Base-by-base conservation (phyloP, 2,113 vertebrate species). In the Thalassarche chlororhynchos region DNA sequence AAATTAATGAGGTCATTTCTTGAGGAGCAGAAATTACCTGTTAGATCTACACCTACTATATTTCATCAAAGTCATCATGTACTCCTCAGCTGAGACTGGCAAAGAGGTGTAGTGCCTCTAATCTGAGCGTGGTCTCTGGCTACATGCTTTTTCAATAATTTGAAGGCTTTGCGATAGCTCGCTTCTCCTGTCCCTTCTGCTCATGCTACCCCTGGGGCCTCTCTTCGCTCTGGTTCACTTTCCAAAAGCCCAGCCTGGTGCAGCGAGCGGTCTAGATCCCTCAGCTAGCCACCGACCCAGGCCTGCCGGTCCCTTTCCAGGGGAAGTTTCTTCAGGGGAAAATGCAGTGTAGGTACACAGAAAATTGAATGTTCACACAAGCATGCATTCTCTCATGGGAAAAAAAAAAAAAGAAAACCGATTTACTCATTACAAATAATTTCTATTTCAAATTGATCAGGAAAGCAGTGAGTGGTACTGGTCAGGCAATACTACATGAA, bases 331-430 rank as follows among this genome's bases (percentile, higher is more conserved):
- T 71, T 49, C 52, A 60, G n/a, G 28, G 44, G 14, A 61, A 92
- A 72, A 42, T 64, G 28, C 36, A 23, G 14, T 24, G 47, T n/a
- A 57, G 28, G 18, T 92, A 40, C 6, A 78, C 26, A 68, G 38
- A 68, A 80, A 80, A 65, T 2, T 26, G 70, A 55, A 60, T 1
- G 2, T 74, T 85, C 25, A 34, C 38, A 34, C 65, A 60, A 60
- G 14, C 12, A 17, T n/a, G 26, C 12, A 18, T 92, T 87, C 46
- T 84, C 0, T 0, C 18, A 52, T 1, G 2, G 32, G 36, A 4
- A 17, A 44, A 72, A 77, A 38, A 72, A 6, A 55, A 19, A 18
- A 8, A 65, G 2, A 54, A 86, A 49, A 28, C 7, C 2, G 1
- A 44, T n/a, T 71, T 55, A 58, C 14, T 89, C 3, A 0, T 71